Evolutionary conservation across 2,888 invertebrate species (phyloP).

Genomic region (Sthenelais limicola): DNA sequence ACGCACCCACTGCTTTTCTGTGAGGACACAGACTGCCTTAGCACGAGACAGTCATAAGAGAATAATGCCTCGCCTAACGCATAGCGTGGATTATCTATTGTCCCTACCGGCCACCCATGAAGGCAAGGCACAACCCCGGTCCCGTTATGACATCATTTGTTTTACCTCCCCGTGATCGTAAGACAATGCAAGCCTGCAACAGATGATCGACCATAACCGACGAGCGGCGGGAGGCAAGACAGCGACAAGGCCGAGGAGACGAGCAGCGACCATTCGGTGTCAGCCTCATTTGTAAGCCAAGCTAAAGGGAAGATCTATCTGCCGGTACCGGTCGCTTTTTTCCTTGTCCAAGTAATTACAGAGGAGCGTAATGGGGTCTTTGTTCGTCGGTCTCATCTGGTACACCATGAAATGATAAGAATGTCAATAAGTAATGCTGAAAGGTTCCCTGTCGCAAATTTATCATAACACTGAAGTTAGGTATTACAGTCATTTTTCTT

Average conservation of each 20-base stretch:
- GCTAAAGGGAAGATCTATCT: slow-evolving; percentile 1
- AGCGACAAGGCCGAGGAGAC: not conserved
- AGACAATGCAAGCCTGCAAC: slow-evolving; percentile 34
- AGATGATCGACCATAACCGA: slow-evolving; percentile 36
- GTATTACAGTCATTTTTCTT: slow-evolving; percentile 29
- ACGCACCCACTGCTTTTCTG: slow-evolving; percentile 34
- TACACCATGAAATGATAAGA: slow-evolving; percentile 35
- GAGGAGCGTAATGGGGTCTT: slow-evolving; percentile 18
- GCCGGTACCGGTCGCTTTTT: not conserved
- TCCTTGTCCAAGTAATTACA: slow-evolving; percentile 30
- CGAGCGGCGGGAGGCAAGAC: slow-evolving; percentile 4
- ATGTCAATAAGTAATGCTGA: slow-evolving; percentile 33
- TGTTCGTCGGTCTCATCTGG: slow-evolving; percentile 4
- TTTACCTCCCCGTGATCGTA: slow-evolving; percentile 29
- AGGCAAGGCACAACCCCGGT: slow-evolving; percentile 29
- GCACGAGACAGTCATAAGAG: not conserved
- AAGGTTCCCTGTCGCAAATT: slow-evolving; percentile 8
- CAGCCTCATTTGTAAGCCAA: slow-evolving; percentile 5
- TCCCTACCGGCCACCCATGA: slow-evolving; percentile 23
- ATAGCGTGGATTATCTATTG: slow-evolving; percentile 20
- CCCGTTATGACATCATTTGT: slow-evolving; percentile 38
- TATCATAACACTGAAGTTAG: slow-evolving; percentile 36
- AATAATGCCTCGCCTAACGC: not conserved
- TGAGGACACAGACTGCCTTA: not conserved
- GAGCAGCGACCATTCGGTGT: not conserved